These are phyloP conservation scores for Probaryconus sp. DNA, from an alignment of 1,140 invertebrate genomes.

Conservation along the genomic window DNA sequence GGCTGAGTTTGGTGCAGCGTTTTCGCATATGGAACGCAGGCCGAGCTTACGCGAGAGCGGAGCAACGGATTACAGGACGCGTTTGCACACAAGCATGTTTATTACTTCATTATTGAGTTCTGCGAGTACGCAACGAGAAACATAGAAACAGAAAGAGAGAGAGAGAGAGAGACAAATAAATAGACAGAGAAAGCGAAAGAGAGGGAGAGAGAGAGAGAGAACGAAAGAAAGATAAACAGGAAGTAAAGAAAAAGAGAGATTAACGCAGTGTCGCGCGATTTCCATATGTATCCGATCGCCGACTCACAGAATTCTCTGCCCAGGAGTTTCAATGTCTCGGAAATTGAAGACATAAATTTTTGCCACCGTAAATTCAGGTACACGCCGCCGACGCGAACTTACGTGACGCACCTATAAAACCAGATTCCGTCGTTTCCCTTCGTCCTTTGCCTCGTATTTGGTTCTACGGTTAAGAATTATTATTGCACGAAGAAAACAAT, in stretches of 20 bases:
- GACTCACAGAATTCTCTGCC: slow-evolving; percentile 31
- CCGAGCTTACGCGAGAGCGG: slow-evolving; percentile 1
- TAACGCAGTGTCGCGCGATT: slow-evolving; percentile 34
- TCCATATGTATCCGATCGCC: slow-evolving; percentile 43
- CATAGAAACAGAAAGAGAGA: slow-evolving; percentile 25
- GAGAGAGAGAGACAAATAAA: slow-evolving; percentile 11
- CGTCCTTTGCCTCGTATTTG: slow-evolving; percentile 12
- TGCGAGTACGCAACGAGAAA: slow-evolving; percentile 25
- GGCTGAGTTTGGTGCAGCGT: slow-evolving; percentile 24
- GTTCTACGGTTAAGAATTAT: background rate
- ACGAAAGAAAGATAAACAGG: too few relatives aligned
- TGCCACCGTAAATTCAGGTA: slow-evolving; percentile 68
- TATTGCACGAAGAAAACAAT: too few relatives aligned
- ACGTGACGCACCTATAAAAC: slow-evolving; percentile 9
- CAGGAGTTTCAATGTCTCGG: slow-evolving; percentile 67
- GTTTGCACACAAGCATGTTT: slow-evolving; percentile 53
- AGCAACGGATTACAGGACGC: slow-evolving; percentile 39
- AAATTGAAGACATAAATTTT: slow-evolving; percentile 77
- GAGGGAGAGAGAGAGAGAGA: slow-evolving; percentile 15
- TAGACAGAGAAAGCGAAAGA: slow-evolving; percentile 14
- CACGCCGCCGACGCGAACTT: slow-evolving; percentile 2
- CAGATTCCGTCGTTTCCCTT: background rate
- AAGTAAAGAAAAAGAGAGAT: slow-evolving; percentile 38
- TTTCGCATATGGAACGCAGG: slow-evolving; percentile 31
- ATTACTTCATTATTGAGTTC: slow-evolving; percentile 59